Evolutionary conservation across 2,888 invertebrate genomes (phyloP).

Genomic region (Liopterus haemorrhoidalis): DNA sequence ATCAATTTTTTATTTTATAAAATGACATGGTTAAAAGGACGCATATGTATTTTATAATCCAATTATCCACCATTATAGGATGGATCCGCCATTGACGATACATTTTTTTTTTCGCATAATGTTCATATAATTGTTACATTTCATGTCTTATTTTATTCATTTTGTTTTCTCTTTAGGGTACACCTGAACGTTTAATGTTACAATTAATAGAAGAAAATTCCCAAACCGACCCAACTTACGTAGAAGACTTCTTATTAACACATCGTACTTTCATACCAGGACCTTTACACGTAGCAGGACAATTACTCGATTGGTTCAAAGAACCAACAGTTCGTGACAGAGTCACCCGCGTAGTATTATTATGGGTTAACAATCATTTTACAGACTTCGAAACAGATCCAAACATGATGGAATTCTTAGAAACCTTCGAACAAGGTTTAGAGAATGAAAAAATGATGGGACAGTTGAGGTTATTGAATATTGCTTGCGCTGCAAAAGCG

Average conservation of each 20-base stretch:
- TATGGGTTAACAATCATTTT: conserved; percentile 99
- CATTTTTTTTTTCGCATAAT: no score
- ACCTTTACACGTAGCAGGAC: conserved; percentile 79
- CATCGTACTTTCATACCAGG: conserved; percentile 92
- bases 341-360: conserved; percentile 89
- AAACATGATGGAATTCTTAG: conserved; percentile 93
- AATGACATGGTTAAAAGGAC: no score
- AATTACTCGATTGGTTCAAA: conserved; percentile 84
- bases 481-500: conserved; percentile 97
- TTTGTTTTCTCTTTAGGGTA: conserved; percentile 54
- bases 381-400: conserved; percentile 96
- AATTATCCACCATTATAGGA: no score
- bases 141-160: neutral
- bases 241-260: conserved; percentile 96
- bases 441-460: conserved; percentile 83
- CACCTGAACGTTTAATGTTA: conserved; percentile 81
- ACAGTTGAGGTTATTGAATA: conserved; percentile 77
- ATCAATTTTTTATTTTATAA: no score
- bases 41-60: no score
- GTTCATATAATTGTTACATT: neutral
- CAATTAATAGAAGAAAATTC: conserved; percentile 95
- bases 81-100: no score
- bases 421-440: conserved; percentile 80
- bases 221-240: conserved; percentile 92
- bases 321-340: conserved; percentile 71